Evolutionary conservation across 2,888 invertebrate genomes (phyloP).

Genomic region (Orthosia cruda): DNA sequence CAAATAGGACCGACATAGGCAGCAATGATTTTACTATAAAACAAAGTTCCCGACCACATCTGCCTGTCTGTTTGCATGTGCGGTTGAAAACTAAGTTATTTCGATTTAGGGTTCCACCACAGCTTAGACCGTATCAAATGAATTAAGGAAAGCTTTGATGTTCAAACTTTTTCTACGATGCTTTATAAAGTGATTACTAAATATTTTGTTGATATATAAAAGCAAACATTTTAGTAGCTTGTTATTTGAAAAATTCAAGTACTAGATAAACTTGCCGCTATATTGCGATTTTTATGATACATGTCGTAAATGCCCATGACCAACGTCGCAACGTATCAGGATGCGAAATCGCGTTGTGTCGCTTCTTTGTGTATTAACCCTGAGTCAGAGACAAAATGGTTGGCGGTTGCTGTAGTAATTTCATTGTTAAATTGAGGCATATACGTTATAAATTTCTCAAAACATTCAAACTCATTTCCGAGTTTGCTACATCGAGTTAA

Average conservation of each 20-base stretch:
- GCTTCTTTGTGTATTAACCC: too few relatives aligned
- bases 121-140: background rate
- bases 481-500: background rate
- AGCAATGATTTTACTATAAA: background rate
- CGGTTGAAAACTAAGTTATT: background rate
- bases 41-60: slow-evolving; percentile 4
- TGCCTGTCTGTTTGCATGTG: background rate
- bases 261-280: background rate
- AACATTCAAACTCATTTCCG: background rate
- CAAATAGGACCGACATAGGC: too few relatives aligned
- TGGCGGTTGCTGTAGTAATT: too few relatives aligned
- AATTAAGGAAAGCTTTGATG: background rate
- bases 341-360: too few relatives aligned
- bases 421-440: too few relatives aligned
- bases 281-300: too few relatives aligned
- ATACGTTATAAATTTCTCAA: background rate
- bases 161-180: background rate
- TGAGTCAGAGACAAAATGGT: too few relatives aligned
- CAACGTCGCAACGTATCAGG: too few relatives aligned
- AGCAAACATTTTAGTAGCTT: background rate
- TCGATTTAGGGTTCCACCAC: background rate
- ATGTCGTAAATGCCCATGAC: too few relatives aligned
- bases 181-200: background rate
- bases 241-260: background rate
- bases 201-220: background rate